Base-by-base conservation (phyloP, 2,113 vertebrate genomes). In the Gobius niger region DNA sequence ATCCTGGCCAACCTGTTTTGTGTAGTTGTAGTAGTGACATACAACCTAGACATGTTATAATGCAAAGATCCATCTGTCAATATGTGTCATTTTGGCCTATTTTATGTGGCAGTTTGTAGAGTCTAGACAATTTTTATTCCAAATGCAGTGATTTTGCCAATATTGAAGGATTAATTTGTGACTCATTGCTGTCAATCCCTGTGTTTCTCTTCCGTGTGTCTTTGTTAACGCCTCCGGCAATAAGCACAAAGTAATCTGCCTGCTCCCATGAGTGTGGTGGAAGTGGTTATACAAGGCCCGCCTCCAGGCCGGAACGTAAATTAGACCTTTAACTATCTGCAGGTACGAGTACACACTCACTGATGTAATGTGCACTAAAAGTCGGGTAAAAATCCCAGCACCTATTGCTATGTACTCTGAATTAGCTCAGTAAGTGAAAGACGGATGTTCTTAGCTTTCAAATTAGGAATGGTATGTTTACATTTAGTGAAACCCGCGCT, bases 281-380 rank as follows among this genome's bases (percentile, higher is more conserved):
- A 47, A 53, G 49, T 72, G 74, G 49, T 72, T 72, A 51, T 73
- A 70, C 75, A 65, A 75, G 66, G 15, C 53, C 66, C 75, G 47
- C 63, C 66, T 68, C 7, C 47, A 75, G 66, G 63, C 60, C 54
- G 11, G 19, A 47, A 46, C 60, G 72, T 76, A 72, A 76, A 77
- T 76, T 77, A 75, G 78, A 56, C 16, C 41, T 56, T 57, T 67
- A 76, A 63, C 46, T 70, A 63, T 65, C 47, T 47, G 52, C 65
- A 49, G 40, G 67, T 24, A 14, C 24, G 47, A 63, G 18, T 10
- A 24, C 34, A 61, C 10, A 69, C 61, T 24, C 56, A 72, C 53
- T 71, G 62, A 63, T 73, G 53, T 67, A 72, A 79, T 73, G 57
- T 46, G 61, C 47, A 52, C 54, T 74, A 64, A 72, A 18, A 34